Base-by-base conservation (phyloP, 2,888 invertebrate species). In the Rhodophaea formosa region DNA sequence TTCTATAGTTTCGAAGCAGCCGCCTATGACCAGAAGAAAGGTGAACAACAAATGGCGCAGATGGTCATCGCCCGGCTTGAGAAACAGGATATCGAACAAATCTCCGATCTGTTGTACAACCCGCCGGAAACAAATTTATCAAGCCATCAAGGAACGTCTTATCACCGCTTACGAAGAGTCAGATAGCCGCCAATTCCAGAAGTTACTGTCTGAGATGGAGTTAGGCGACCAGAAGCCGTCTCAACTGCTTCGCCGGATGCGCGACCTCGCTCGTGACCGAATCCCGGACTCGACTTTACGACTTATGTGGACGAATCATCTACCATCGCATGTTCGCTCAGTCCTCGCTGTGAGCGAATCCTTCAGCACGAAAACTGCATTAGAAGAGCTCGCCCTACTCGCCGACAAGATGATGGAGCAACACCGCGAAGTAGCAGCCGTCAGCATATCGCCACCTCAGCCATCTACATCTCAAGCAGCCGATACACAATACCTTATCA, bases 191-290 rank as follows among this genome's bases (percentile, higher is more conserved):
- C 60, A 63, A 17, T 53, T 68, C 14, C 63, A 68, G 17, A 63
- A n/a, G n/a, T n/a, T n/a, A n/a, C n/a, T n/a, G n/a, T n/a, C n/a
- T n/a, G n/a, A n/a, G n/a, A n/a, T n/a, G 58, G 62, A 67, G 10
- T 54, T 67, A 1, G 66, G 68, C 12, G 62, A 64, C 14, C 67
- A 66, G n/a, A 64, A 58, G 10, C 64, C 67, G 0, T 55, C 62
- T 0, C 68, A 68, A 30, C 51, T 67, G 12, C 58, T 70, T 7
- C 61, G 67, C 0, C 51, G 63, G 7, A 68, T 68, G 66, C 57
- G 62, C 15, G 58, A 62, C 12, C 60, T 66, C 8, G 62, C 62
- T 0, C 43, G 64, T 3, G 53, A 61, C 32, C 65, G 59, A 44
- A 57, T 66, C 1, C 59, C 63, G 2, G 68, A 70, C 30, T 42